phyloP scores from a whole-genome alignment of 2,113 vertebrate genomes.

The Kryptolebias marmoratus region DNA sequence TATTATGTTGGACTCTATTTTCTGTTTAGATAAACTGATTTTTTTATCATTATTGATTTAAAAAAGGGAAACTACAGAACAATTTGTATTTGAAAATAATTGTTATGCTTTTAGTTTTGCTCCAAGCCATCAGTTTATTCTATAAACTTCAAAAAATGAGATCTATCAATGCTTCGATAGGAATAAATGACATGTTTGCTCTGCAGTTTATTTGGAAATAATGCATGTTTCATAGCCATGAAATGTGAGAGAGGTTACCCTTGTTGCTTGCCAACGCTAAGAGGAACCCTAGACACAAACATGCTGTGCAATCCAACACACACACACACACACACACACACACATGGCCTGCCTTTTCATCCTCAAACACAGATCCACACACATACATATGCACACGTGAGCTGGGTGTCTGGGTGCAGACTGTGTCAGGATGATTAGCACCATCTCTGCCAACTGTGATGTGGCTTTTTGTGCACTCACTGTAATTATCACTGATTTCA shows the following conservation, averaged over 20 bases:
- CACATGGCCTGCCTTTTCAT: constrained; percentile 7
- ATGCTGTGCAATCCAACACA: constrained; percentile 24
- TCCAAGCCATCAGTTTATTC: constrained; percentile 12
- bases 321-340: background rate
- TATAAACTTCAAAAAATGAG: constrained; percentile 30
- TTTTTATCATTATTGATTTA: no score
- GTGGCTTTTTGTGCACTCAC: constrained; percentile 80
- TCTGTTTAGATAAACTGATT: no score
- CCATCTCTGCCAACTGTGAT: constrained; percentile 80
- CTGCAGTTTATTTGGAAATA: constrained; percentile 31
- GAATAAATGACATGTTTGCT: background rate
- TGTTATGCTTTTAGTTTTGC: background rate
- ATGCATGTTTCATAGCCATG: constrained; percentile 33
- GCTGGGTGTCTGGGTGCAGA: constrained; percentile 65
- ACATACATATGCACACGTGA: constrained; percentile 1
- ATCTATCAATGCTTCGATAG: constrained; percentile 9
- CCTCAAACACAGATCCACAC: constrained; percentile 26
- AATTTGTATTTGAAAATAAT: no score
- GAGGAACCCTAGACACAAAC: constrained; percentile 31
- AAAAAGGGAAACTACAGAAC: no score
- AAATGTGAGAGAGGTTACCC: constrained; percentile 57
- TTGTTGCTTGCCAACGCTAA: constrained; percentile 41
- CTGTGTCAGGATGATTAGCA: constrained; percentile 80
- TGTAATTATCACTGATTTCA: constrained; percentile 83
- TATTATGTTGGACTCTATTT: no score